phyloP scores from a whole-genome alignment of 30 jellyfish, hydroid and myxozoan species.

The Catostylus mosaicus region DNA sequence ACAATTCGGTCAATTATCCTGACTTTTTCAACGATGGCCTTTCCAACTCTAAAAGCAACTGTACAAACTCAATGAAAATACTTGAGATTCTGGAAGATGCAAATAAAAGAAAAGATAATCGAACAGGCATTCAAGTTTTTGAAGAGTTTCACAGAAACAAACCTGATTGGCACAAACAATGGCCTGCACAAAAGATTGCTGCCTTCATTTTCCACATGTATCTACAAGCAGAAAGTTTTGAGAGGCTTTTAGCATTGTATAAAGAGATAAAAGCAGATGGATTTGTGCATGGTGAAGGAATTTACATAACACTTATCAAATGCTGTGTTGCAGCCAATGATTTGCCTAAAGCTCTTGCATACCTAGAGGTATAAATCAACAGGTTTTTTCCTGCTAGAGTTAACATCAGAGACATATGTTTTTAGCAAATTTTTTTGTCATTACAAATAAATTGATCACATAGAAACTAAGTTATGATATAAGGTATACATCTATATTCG shows the following conservation, averaged over 20 bases:
- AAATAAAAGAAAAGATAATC: constrained; percentile 10
- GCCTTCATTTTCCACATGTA: constrained; percentile 28
- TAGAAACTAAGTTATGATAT: too few relatives aligned
- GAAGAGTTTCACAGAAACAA: constrained; percentile 22
- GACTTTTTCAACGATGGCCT: neutral
- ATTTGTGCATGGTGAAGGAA: constrained; percentile 63
- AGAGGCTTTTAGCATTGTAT: constrained; percentile 5
- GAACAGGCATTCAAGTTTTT: neutral
- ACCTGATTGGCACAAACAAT: constrained; percentile 55
- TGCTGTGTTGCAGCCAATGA: constrained; percentile 22
- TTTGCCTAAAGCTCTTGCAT: constrained; percentile 21
- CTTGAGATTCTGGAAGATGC: constrained; percentile 25
- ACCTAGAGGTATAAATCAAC: constrained; percentile 24
- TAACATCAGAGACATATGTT: too few relatives aligned
- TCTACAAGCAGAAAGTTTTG: constrained; percentile 25
- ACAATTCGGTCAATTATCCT: neutral
- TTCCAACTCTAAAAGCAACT: neutral
- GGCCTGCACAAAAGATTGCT: constrained; percentile 73
- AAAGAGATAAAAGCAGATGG: constrained; percentile 8
- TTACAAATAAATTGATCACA: too few relatives aligned
- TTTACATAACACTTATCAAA: constrained; percentile 44
- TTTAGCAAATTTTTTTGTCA: too few relatives aligned
- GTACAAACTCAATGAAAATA: neutral
- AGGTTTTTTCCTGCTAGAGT: neutral
- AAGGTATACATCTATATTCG: too few relatives aligned